Conservation (phyloP, 1,140 invertebrate genomes). For the Hyles vespertilio region DNA sequence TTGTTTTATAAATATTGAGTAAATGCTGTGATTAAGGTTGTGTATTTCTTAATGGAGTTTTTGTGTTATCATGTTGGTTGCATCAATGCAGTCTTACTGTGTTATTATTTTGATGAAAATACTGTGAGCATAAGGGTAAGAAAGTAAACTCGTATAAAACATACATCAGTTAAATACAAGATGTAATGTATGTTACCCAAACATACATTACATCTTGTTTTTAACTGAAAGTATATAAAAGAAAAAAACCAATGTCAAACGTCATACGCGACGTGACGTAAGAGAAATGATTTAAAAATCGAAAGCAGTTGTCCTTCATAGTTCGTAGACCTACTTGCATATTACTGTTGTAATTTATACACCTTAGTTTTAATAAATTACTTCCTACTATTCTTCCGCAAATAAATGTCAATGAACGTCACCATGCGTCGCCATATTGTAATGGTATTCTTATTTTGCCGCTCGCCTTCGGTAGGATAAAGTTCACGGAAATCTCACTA, state of each 20-base stretch:
- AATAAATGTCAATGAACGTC: constrained; percentile 5
- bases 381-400: constrained; percentile 38
- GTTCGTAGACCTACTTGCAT: constrained; percentile 22
- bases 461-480: constrained; percentile 1
- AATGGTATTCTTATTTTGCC: not conserved
- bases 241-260: not conserved
- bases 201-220: no score
- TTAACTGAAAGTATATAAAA: not conserved
- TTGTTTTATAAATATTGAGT: no score
- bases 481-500: constrained; percentile 2
- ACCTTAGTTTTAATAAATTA: constrained; percentile 11
- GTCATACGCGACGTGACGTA: not conserved
- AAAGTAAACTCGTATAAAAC: no score
- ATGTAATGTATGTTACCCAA: no score
- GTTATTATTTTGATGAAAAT: no score
- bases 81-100: no score
- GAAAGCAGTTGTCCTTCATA: constrained; percentile 43
- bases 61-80: no score
- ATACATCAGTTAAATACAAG: no score
- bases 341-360: constrained; percentile 10
- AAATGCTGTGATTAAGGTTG: no score
- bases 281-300: constrained; percentile 11
- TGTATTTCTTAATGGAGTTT: no score
- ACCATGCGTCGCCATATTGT: not conserved
- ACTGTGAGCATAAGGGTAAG: no score